Conservation (phyloP, 2,797 vertebrate genomes). For the Hippocampus kuda region DNA sequence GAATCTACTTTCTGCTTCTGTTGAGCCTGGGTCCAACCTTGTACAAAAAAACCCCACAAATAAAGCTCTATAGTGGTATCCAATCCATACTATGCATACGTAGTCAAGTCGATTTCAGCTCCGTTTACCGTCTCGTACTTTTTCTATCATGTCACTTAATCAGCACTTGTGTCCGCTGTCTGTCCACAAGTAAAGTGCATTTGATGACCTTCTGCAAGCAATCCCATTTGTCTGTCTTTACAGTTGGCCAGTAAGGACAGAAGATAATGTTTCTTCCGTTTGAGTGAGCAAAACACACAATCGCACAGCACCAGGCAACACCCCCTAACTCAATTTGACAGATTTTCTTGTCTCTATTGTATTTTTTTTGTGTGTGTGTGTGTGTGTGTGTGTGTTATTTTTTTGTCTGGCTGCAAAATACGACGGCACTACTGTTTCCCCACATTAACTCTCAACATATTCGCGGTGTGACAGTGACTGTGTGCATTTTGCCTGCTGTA, state of each 20-base stretch:
- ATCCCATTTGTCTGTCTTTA: constrained; percentile 12
- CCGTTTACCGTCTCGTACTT: constrained; percentile 16
- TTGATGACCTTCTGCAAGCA: constrained; percentile 38
- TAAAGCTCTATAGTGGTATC: background rate
- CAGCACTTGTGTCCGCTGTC: constrained; percentile 26
- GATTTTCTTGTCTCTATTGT: background rate
- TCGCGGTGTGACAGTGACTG: background rate
- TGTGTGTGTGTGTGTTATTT: background rate
- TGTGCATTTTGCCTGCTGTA: constrained; percentile 15
- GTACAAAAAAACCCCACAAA: background rate
- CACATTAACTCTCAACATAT: constrained; percentile 1
- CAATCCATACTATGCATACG: constrained; percentile 15
- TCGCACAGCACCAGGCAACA: background rate
- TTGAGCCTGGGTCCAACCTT: constrained; percentile 28
- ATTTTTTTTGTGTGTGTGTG: background rate
- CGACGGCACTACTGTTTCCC: constrained; percentile 1
- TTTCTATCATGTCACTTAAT: constrained; percentile 40
- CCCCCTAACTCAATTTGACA: background rate
- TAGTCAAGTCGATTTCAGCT: constrained; percentile 26
- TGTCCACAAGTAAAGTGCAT: constrained; percentile 31
- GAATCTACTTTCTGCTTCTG: constrained; percentile 35
- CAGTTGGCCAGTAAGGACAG: background rate
- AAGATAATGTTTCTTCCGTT: background rate
- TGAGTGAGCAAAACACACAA: background rate
- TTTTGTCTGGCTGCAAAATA: background rate